Base-by-base conservation (phyloP, 2,113 vertebrate species). In the Cinclus cinclus region DNA sequence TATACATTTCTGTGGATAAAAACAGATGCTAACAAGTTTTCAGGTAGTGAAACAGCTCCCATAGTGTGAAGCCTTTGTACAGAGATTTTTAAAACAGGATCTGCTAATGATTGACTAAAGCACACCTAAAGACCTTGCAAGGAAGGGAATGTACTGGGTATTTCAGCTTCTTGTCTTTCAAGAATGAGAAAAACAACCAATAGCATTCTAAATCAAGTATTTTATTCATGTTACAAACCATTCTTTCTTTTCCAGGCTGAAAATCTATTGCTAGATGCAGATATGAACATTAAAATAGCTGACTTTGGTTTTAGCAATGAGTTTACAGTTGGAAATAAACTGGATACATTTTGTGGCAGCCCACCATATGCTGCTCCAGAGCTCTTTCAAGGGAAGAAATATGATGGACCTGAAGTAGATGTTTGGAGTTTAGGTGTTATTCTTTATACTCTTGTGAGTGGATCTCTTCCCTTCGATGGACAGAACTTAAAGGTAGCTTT, bases 241-340 rank as follows among this genome's bases (percentile, higher is more conserved):
- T 97, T 96, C 89, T 90, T 97, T 96, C 76, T 97, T 63, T 97
- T 94, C 67, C 96, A 99, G 99, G 99, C 99, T 86, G 99, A 99
- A 98, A 99, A 99, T 98, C 97, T 99, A 50, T 98, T 99, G 76
- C 98, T 99, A 81, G 99, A 99, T 94, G 99, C 99, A 42, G 99
- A 99, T 98, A 99, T 99, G 99, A 99, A 99, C 97, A 99, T 99
- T 95, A 99, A 99, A 98, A 99, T 99, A 91, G 99, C 99, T 46
- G 99, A 99, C 94, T 99, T 99, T 70, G 99, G 99, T 96, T 99
- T 99, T 97, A 99, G 99, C 93, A 99, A 99, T 80, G 99, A 99
- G 98, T 99, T 99, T 98, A 99, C 99, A 75, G 90, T 99, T 44
- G 99, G 99, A 95, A 99, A 98, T 98, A 99, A 99, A 98, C 98